A percentile compares a stretch with the other conserved stretches of the same genome.
Evolutionary conservation across 1,140 invertebrate genomes (phyloP).

Genomic region (Pemphigus obesinymphae): DNA sequence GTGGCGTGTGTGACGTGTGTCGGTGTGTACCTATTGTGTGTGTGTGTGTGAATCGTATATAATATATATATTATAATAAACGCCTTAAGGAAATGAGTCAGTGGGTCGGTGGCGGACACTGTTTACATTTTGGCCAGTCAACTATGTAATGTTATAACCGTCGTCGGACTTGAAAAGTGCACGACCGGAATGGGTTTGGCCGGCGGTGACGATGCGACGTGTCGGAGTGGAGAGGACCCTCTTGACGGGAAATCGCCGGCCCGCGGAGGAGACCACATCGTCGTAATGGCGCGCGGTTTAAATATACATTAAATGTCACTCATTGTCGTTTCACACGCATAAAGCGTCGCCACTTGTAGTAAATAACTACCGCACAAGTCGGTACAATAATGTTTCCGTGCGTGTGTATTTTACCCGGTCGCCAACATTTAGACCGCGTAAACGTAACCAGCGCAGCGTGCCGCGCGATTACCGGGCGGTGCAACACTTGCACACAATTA

Average conservation of each 20-base stretch:
- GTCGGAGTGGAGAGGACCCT: not conserved
- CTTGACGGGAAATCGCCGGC: not conserved
- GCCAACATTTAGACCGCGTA: too few relatives aligned
- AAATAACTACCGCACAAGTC: too few relatives aligned
- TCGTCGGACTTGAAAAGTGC: not conserved
- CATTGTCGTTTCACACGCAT: constrained; percentile 17
- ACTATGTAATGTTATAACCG: not conserved
- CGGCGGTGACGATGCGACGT: not conserved
- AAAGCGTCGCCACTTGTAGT: too few relatives aligned
- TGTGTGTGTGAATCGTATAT: not conserved
- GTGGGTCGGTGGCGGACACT: constrained; percentile 8
- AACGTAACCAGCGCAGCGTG: too few relatives aligned
- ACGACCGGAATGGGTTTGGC: not conserved
- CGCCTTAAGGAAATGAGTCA: constrained; percentile 37
- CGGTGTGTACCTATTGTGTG: not conserved
- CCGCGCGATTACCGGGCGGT: too few relatives aligned
- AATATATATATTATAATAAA: constrained; percentile 6
- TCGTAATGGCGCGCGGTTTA: not conserved
- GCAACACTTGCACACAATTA: too few relatives aligned
- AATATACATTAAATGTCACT: constrained; percentile 30
- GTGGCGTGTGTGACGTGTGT: not conserved
- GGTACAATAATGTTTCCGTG: not conserved
- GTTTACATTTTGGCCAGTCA: constrained; percentile 22
- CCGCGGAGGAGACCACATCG: too few relatives aligned
- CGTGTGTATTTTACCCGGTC: too few relatives aligned